Evolutionary conservation across 2,888 invertebrate species (phyloP).

Genomic region (Epistrophe grossulariae): DNA sequence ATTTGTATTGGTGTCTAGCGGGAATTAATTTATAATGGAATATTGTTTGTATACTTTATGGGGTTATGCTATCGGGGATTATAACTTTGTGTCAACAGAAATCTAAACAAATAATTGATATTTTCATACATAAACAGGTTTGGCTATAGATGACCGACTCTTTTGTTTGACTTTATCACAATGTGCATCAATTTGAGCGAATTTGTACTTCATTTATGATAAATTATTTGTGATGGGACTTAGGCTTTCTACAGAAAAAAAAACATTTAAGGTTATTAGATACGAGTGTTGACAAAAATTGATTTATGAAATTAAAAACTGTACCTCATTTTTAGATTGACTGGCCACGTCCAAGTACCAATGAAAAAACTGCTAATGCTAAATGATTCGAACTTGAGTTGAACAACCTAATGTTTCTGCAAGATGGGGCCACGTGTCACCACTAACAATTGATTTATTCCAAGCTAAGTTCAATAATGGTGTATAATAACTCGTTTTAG

Average conservation of each 20-base stretch:
- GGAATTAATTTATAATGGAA: conserved; percentile 45
- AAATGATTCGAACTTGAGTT: too few species aligned
- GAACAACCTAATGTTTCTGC: too few species aligned
- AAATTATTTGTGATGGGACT: background rate
- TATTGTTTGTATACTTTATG: conserved; percentile 36
- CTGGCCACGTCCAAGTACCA: too few species aligned
- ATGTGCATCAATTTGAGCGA: background rate
- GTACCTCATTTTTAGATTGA: too few species aligned
- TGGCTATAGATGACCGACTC: background rate
- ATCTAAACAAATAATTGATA: conserved; percentile 25
- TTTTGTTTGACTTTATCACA: background rate
- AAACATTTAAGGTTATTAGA: too few species aligned
- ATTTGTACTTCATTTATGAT: background rate
- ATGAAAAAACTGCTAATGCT: too few species aligned
- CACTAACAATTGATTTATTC: too few species aligned
- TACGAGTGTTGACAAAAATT: too few species aligned
- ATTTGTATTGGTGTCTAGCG: conserved; percentile 28
- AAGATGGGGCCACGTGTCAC: too few species aligned
- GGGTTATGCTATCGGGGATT: background rate
- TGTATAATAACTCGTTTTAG: too few species aligned
- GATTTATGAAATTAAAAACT: too few species aligned
- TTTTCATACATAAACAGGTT: background rate
- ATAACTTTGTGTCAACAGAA: conserved; percentile 7
- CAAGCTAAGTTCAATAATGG: too few species aligned
- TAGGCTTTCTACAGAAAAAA: background rate